Percentiles rank a stretch among this genome's conserved stretches.
These are phyloP conservation scores for Harlomillsia oculata DNA, from an alignment of 1,140 invertebrate genomes.

Conservation along the genomic window DNA sequence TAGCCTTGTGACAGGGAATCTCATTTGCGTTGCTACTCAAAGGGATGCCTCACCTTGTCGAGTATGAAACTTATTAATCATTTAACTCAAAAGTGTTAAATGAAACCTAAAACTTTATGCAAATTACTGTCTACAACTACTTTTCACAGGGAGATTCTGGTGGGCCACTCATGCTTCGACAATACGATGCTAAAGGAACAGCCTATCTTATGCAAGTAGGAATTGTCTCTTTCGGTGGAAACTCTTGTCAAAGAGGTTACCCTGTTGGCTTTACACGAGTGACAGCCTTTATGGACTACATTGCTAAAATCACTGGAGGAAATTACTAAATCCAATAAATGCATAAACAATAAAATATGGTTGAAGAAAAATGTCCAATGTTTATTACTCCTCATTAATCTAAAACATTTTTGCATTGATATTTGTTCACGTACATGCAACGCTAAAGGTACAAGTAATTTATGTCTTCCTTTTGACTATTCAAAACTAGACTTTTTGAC, in stretches of 20 bases:
- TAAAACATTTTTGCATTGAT: too few relatives aligned
- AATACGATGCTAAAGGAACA: conserved; percentile 9
- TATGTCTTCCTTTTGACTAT: too few relatives aligned
- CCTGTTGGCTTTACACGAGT: conserved; percentile 33
- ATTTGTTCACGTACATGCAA: too few relatives aligned
- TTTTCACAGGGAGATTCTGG: conserved; percentile 26
- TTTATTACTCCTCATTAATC: too few relatives aligned
- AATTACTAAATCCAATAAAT: background rate
- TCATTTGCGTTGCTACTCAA: conserved; percentile 27
- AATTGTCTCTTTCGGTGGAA: conserved; percentile 34
- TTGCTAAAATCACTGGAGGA: conserved; percentile 27
- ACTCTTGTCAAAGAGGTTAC: conserved; percentile 21
- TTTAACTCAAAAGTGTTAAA: background rate
- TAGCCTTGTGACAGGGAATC: conserved; percentile 31
- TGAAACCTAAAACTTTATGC: background rate
- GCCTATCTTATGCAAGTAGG: conserved; percentile 31
- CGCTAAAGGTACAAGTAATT: too few relatives aligned
- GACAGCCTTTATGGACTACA: conserved; percentile 31
- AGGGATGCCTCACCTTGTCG: conserved; percentile 25
- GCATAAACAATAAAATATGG: too few relatives aligned
- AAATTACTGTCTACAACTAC: background rate
- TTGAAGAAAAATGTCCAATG: too few relatives aligned
- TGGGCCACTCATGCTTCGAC: conserved; percentile 25
- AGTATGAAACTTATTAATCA: background rate
- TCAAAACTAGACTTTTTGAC: too few relatives aligned